phyloP scores from a whole-genome alignment of 2,797 vertebrate genomes.

The Myioborus miniatus region DNA sequence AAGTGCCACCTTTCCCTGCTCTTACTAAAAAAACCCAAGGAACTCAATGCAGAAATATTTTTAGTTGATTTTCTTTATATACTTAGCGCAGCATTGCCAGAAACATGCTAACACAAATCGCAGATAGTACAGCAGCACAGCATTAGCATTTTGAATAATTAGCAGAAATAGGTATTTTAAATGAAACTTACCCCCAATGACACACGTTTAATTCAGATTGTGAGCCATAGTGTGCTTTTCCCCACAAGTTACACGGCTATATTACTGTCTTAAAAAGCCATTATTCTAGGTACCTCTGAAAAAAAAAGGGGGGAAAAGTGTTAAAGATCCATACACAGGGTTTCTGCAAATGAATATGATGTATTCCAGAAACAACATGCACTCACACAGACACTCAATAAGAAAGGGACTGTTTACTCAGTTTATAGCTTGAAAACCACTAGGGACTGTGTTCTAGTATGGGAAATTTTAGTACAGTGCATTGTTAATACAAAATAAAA shows the following conservation, averaged over 20 bases:
- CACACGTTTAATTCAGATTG: constrained; percentile 53
- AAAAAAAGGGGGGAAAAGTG: fast-evolving
- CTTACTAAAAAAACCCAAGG: background rate
- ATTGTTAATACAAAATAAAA: constrained; percentile 76
- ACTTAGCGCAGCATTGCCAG: constrained; percentile 15
- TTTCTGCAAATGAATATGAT: constrained; percentile 74
- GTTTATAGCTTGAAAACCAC: constrained; percentile 74
- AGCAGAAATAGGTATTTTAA: constrained; percentile 58
- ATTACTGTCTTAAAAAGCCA: constrained; percentile 34
- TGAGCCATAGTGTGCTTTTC: constrained; percentile 48
- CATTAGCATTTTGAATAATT: constrained; percentile 51
- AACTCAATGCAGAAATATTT: background rate
- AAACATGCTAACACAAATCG: constrained; percentile 40
- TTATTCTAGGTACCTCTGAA: constrained; percentile 37
- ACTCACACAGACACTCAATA: constrained; percentile 64
- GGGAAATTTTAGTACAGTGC: constrained; percentile 71
- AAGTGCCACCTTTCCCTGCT: constrained; percentile 29
- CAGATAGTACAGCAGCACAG: constrained; percentile 22
- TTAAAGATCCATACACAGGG: constrained; percentile 60
- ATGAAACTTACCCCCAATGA: constrained; percentile 49
- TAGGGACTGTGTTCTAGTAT: constrained; percentile 68
- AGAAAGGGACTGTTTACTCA: constrained; percentile 73
- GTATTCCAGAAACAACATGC: constrained; percentile 67
- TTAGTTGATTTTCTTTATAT: constrained; percentile 7
- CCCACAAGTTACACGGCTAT: constrained; percentile 22